A percentile compares a stretch with the other conserved stretches of the same genome.
phyloP scores from a whole-genome alignment of 2,113 vertebrate species.

The Nycticebus coucang region DNA sequence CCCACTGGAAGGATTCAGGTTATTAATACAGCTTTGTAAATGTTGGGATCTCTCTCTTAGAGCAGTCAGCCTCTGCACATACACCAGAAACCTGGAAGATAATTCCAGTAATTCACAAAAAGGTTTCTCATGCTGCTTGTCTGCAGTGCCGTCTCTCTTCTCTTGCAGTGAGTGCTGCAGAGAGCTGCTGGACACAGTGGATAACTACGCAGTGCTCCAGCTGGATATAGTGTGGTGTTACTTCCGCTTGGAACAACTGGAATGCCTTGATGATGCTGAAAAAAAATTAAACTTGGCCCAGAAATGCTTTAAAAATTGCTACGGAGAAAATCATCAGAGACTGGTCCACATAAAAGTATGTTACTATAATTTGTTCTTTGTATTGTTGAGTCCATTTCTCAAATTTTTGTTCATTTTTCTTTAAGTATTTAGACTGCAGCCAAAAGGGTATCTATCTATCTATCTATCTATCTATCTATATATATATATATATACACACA shows the following conservation, averaged over 20 bases:
- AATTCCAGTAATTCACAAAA: background rate
- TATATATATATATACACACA: no score
- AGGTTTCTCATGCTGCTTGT: rapidly evolving
- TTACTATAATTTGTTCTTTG: background rate
- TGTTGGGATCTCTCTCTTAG: background rate
- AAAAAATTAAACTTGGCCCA: slow-evolving; percentile 90
- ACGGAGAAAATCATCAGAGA: slow-evolving; percentile 92
- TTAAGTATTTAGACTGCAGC: background rate
- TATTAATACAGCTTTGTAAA: background rate
- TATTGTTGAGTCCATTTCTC: background rate
- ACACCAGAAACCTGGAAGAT: background rate
- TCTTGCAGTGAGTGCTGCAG: slow-evolving; percentile 88
- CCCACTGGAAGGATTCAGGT: background rate
- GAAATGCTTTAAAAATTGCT: slow-evolving; percentile 92
- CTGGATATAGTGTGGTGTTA: slow-evolving; percentile 98
- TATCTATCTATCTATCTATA: no score
- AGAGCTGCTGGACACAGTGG: slow-evolving; percentile 90
- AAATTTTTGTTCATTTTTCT: background rate
- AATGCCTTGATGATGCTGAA: slow-evolving; percentile 91
- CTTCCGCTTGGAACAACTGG: slow-evolving; percentile 89
- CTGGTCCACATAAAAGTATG: slow-evolving; percentile 94
- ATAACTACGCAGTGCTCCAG: slow-evolving; percentile 96
- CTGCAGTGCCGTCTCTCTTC: background rate
- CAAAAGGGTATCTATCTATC: background rate
- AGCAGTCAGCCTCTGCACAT: background rate